phyloP scores from a whole-genome alignment of 2,797 vertebrate species.

The Cossypha heuglini region DNA sequence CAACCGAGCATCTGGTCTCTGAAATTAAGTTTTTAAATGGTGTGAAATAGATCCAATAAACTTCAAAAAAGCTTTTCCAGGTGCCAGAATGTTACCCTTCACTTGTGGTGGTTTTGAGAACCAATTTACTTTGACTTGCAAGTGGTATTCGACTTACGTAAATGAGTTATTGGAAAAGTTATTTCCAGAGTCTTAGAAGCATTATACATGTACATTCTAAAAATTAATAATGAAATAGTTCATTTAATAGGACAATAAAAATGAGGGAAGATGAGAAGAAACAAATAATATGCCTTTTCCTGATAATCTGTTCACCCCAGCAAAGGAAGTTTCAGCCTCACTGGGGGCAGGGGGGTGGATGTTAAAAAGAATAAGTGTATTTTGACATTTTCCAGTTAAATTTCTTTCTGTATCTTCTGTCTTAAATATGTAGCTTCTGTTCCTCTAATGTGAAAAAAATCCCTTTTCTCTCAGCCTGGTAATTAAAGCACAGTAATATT shows the following conservation, averaged over 20 bases:
- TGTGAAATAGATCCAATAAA: neutral
- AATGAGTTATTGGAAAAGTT: neutral
- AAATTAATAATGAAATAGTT: neutral
- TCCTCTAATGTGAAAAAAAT: conserved; percentile 8
- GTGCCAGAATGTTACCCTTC: neutral
- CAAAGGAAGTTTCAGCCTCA: neutral
- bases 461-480: neutral
- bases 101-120: neutral
- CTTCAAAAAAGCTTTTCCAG: neutral
- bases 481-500: conserved; percentile 34
- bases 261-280: neutral
- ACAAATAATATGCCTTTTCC: neutral
- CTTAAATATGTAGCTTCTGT: neutral
- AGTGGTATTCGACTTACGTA: neutral
- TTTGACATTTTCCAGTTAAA: neutral
- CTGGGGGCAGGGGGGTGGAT: neutral
- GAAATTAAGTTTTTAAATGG: conserved; percentile 14
- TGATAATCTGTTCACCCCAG: neutral
- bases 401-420: neutral
- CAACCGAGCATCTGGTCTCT: neutral
- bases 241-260: neutral
- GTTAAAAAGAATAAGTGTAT: neutral
- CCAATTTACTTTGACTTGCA: neutral
- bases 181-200: neutral
- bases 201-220: neutral